Evolutionary conservation across 92 coral and sea anemone species (phyloP).

Genomic region (Bergia sp.): DNA sequence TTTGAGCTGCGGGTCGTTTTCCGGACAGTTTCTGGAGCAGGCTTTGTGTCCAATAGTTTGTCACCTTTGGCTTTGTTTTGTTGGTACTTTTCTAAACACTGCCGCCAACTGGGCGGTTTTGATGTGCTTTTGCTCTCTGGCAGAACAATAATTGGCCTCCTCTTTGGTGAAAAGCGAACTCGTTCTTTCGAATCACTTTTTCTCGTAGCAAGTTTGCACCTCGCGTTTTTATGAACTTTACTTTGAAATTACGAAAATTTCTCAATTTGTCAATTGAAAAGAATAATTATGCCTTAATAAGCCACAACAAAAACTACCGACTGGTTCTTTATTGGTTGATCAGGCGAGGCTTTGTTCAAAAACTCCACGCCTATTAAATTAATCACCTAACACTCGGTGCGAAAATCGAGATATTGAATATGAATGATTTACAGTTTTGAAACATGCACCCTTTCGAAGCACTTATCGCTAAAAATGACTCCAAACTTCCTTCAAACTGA

Average conservation of each 20-base stretch:
- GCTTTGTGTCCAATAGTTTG: not conserved
- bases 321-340: constrained; percentile 28
- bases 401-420: constrained; percentile 25
- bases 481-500: not conserved
- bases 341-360: constrained; percentile 39
- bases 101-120: constrained; percentile 24
- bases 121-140: constrained; percentile 11
- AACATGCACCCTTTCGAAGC: not conserved
- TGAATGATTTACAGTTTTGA: not conserved
- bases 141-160: constrained; percentile 33
- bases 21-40: constrained; percentile 9
- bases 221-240: not conserved
- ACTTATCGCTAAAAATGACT: not conserved
- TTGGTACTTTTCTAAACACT: constrained; percentile 34
- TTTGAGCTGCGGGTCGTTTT: constrained; percentile 13
- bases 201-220: constrained; percentile 4
- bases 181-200: constrained; percentile 12
- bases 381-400: constrained; percentile 36
- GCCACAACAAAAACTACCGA: constrained; percentile 47
- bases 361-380: constrained; percentile 35
- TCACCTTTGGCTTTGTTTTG: constrained; percentile 19
- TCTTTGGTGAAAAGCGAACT: not conserved
- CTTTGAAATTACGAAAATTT: constrained; percentile 5
- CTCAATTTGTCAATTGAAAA: constrained; percentile 22
- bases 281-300: constrained; percentile 21